Conservation (phyloP, 2,888 invertebrate species). For the Xestia sexstrigata region DNA sequence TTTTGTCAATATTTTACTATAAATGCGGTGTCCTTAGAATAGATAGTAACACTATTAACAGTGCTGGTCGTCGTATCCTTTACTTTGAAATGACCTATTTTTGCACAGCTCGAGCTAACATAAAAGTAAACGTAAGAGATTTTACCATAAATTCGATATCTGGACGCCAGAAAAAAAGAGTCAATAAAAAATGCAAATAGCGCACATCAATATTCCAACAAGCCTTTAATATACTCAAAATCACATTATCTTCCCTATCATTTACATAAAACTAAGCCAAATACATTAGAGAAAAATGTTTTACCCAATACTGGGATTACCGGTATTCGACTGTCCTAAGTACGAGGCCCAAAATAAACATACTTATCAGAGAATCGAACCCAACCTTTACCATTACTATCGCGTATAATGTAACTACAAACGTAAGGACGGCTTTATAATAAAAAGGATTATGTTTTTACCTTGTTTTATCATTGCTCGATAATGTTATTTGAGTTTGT, state of each 20-base stretch:
- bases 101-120: not conserved
- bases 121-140: not conserved
- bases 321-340: conserved; percentile 60
- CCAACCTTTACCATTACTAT: conserved; percentile 52
- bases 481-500: conserved; percentile 52
- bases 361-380: conserved; percentile 66
- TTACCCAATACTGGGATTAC: conserved; percentile 69
- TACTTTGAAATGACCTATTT: not conserved
- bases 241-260: conserved; percentile 40
- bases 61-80: too few species aligned
- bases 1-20: not conserved
- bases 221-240: conserved; percentile 31
- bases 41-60: not conserved
- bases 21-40: too few species aligned
- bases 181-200: conserved; percentile 18
- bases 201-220: conserved; percentile 33
- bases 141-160: not conserved
- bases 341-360: conserved; percentile 67
- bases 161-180: not conserved
- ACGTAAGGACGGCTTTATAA: conserved; percentile 59
- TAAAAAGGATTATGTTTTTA: conserved; percentile 59
- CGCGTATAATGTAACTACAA: conserved; percentile 56
- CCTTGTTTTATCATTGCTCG: conserved; percentile 50
- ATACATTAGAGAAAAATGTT: conserved; percentile 52
- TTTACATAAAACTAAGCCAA: conserved; percentile 44